Percentiles rank a stretch among this genome's conserved stretches.
Evolutionary conservation across 1,140 invertebrate genomes (phyloP).

Genomic region (Xylocopa sonorina): DNA sequence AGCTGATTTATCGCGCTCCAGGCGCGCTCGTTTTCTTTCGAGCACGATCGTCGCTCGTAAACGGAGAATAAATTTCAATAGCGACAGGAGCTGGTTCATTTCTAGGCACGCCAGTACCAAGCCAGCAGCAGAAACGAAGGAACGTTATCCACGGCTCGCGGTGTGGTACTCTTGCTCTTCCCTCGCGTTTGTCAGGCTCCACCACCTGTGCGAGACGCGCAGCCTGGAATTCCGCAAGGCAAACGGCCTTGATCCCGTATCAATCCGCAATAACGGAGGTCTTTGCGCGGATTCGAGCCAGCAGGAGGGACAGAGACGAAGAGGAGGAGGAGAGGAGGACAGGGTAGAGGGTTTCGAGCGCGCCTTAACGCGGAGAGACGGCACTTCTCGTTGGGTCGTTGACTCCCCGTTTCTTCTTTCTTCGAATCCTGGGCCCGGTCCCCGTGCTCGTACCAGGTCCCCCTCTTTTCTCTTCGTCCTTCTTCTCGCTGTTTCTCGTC

Average conservation of each 20-base stretch:
- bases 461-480: constrained; percentile 42
- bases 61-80: too few species aligned
- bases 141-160: not conserved
- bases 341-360: constrained; percentile 59
- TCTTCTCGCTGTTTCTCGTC: not conserved
- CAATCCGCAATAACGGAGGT: constrained; percentile 41
- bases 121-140: not conserved
- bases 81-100: too few species aligned
- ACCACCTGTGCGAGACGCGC: constrained; percentile 30
- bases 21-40: constrained; percentile 2
- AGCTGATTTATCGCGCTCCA: constrained; percentile 2
- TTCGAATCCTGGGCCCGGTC: constrained; percentile 74
- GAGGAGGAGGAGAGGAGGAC: too few species aligned
- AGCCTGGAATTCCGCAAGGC: constrained; percentile 25
- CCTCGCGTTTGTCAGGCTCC: constrained; percentile 17
- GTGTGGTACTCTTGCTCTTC: not conserved
- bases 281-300: constrained; percentile 2
- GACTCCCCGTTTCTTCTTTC: constrained; percentile 77
- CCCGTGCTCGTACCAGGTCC: constrained; percentile 59
- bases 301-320: not conserved
- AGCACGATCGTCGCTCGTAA: not conserved
- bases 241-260: constrained; percentile 58
- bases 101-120: too few species aligned
- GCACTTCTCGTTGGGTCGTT: constrained; percentile 75
- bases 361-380: constrained; percentile 67